Percentiles rank a stretch among this genome's conserved stretches.
These are phyloP conservation scores for Tetramorium alpestre DNA, from an alignment of 1,140 invertebrate genomes.

Conservation along the genomic window DNA sequence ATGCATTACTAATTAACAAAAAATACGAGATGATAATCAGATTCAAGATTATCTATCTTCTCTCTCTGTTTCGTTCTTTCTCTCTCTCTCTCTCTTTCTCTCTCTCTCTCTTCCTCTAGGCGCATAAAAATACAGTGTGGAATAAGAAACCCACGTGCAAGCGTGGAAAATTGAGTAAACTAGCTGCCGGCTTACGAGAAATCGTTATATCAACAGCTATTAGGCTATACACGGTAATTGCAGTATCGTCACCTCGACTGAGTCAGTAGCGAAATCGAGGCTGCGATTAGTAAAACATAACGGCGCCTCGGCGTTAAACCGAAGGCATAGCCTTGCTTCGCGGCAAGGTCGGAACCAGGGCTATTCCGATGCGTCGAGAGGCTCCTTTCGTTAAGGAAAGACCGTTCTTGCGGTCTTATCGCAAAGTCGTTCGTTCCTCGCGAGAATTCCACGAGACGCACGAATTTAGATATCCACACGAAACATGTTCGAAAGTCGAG, in stretches of 20 bases:
- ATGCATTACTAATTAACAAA: background rate
- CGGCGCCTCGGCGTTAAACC: slow-evolving; percentile 17
- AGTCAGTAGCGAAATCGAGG: slow-evolving; percentile 48
- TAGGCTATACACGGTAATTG: slow-evolving; percentile 4
- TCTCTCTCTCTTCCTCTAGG: background rate
- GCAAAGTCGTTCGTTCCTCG: background rate
- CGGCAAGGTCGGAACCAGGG: slow-evolving; percentile 19
- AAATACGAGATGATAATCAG: background rate
- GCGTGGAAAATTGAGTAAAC: background rate
- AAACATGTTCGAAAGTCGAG: background rate
- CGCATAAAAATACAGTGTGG: background rate
- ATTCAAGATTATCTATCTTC: background rate
- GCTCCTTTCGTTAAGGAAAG: background rate
- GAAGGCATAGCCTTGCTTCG: slow-evolving; percentile 5
- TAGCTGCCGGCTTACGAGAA: background rate
- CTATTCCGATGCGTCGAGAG: background rate
- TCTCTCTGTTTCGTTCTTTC: background rate
- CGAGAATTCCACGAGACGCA: background rate
- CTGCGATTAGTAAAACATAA: slow-evolving; percentile 49
- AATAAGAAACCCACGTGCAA: background rate
- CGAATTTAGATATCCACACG: background rate
- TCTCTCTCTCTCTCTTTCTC: background rate
- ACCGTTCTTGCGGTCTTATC: background rate
- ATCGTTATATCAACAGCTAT: slow-evolving; percentile 2
- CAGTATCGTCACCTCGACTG: background rate